Base-by-base conservation (phyloP, 2,113 vertebrate genomes). In the Pedetes capensis region DNA sequence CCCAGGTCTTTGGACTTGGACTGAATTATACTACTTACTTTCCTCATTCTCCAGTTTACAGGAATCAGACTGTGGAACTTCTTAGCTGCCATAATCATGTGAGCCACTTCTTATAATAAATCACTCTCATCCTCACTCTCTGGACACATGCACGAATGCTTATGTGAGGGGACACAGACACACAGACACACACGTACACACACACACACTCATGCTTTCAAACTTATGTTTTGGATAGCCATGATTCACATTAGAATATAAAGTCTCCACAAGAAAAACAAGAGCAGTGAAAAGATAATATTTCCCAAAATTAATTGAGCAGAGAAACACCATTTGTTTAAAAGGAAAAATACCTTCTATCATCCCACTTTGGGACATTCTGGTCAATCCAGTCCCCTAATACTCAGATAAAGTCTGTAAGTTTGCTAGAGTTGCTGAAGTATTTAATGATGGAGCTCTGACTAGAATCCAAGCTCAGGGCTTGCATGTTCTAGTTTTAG, bases 371-470 rank as follows among this genome's bases (percentile, higher is more conserved):
- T 76, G 66, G 25, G 25, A n/a, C 17, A 55, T 64, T 90, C 29
- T 53, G 22, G 57, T 93, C 27, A 64, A 61, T 34, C 27, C 8
- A 61, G 8, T 22, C 6, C 83, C 51, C 47, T 80, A 32, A 75
- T 84, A 32, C 20, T 72, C 39, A 76, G 37, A 29, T 64, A 53
- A 66, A 81, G 42, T 59, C 42, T 68, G 4, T 74, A 57, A 69
- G 14, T 80, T 91, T 94, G 16, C 39, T 82, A 49, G 66, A 80
- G 8, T 47, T 44, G 47, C 13, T 37, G 34, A 93, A 81, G 49
- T 59, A 57, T 27, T 68, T 85, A 37, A 17, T 49, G 12, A 11
- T 89, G n/a, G 23, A 42, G 3, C 66, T 66, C 42, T 89, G 20
- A 71, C 1, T 68, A 27, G 32, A 94, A 53, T 79, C 27, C 49